phyloP scores from a whole-genome alignment of 2,888 invertebrate genomes.

The Ophion costatus region DNA sequence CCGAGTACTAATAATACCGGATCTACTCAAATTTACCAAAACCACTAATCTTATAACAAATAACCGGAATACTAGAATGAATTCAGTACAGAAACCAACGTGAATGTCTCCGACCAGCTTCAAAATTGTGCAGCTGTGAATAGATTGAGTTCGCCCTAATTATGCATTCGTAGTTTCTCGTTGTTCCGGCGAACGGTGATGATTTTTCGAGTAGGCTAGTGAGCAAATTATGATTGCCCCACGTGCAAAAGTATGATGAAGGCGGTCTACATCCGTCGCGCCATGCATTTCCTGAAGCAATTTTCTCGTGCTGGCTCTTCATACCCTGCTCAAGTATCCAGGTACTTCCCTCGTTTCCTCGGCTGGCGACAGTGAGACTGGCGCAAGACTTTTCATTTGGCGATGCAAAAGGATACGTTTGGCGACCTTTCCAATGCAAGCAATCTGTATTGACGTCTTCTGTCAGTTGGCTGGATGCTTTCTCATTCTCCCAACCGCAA shows the following conservation, averaged over 20 bases:
- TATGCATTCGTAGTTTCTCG: constrained; percentile 30
- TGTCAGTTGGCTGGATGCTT: not conserved
- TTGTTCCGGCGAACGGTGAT: constrained; percentile 29
- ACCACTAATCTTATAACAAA: too few relatives aligned
- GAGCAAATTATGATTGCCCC: constrained; percentile 46
- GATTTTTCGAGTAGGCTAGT: constrained; percentile 28
- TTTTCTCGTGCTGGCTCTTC: constrained; percentile 33
- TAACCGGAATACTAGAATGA: not conserved
- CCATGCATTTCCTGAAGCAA: constrained; percentile 26
- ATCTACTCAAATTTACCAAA: too few relatives aligned
- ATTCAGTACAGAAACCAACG: not conserved
- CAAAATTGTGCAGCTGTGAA: not conserved
- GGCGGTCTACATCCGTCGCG: constrained; percentile 6
- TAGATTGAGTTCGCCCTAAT: constrained; percentile 22
- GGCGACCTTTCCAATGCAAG: not conserved
- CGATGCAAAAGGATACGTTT: not conserved
- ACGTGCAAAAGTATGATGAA: constrained; percentile 23
- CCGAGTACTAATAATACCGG: too few relatives aligned
- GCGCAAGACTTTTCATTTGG: not conserved
- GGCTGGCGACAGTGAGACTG: not conserved
- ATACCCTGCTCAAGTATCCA: constrained; percentile 21
- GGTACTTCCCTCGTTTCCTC: constrained; percentile 15
- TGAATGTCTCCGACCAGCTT: not conserved
- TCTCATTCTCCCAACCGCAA: not conserved
- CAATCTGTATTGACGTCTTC: not conserved